phyloP scores from a whole-genome alignment of 2,888 invertebrate genomes.

The Ormyrus rosae region DNA sequence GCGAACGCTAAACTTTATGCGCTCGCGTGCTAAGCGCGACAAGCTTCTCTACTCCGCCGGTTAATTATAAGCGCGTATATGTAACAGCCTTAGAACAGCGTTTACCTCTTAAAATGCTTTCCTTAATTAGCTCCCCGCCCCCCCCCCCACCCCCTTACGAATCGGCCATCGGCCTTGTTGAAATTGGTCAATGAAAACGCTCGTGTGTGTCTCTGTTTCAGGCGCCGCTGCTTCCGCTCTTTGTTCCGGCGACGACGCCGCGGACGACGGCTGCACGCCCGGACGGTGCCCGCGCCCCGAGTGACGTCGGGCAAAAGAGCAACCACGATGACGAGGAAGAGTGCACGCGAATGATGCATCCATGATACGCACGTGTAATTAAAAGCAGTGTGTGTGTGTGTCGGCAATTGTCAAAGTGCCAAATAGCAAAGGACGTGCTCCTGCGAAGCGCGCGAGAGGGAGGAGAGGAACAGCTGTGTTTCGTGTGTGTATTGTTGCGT shows the following conservation, averaged over 20 bases:
- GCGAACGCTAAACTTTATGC: background rate
- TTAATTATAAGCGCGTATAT: constrained; percentile 26
- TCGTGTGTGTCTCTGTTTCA: no score
- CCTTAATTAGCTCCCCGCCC: constrained; percentile 39
- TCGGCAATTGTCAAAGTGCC: no score
- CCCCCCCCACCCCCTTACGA: no score
- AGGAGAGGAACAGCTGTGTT: no score
- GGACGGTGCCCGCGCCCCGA: constrained; percentile 1
- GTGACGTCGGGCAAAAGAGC: background rate
- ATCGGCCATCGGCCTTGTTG: no score
- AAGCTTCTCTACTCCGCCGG: constrained; percentile 43
- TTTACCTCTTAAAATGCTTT: constrained; percentile 48
- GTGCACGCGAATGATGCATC: background rate
- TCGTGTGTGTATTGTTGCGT: background rate
- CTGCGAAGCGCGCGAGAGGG: constrained; percentile 1
- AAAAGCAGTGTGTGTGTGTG: no score
- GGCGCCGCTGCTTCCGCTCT: constrained; percentile 44
- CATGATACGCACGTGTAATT: no score
- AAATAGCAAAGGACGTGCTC: background rate
- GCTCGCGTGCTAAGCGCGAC: constrained; percentile 14
- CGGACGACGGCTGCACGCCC: constrained; percentile 30
- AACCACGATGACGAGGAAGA: background rate
- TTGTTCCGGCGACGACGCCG: constrained; percentile 49
- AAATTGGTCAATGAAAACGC: no score
- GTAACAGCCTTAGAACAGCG: constrained; percentile 16